Evolutionary conservation across 2,113 vertebrate genomes (phyloP).

Genomic region (Oncorhynchus keta): DNA sequence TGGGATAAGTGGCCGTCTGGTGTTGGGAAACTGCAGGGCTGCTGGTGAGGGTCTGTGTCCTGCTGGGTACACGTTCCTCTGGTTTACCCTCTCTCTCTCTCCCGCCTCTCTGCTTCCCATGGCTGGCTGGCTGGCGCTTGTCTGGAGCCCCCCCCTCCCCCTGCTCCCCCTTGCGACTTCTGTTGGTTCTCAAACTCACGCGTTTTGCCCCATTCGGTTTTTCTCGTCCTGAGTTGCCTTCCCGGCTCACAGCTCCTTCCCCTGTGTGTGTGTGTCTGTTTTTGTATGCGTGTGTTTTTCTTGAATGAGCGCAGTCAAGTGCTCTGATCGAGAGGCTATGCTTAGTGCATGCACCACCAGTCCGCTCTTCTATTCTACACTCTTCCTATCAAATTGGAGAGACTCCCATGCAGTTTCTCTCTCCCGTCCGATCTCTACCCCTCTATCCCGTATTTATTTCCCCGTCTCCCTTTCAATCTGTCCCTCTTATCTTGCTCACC

Average conservation of each 20-base stretch:
- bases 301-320: background rate
- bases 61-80: background rate
- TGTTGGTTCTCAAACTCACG: conserved; percentile 40
- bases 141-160: background rate
- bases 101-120: conserved; percentile 16
- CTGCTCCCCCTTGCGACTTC: too few relatives aligned
- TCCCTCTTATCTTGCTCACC: conserved; percentile 20
- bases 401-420: conserved; percentile 19
- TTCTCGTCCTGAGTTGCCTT: conserved; percentile 32
- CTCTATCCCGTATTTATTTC: background rate
- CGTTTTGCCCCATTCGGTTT: conserved; percentile 43
- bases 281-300: background rate
- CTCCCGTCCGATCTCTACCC: background rate
- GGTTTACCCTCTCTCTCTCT: conserved; percentile 6
- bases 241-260: background rate
- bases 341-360: background rate
- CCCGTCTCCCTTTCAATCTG: background rate
- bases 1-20: background rate
- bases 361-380: background rate
- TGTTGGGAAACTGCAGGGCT: background rate
- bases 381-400: background rate
- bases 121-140: conserved; percentile 20
- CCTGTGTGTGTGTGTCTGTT: conserved; percentile 12
- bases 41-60: background rate
- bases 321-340: background rate